Base-by-base conservation (phyloP, 2,888 invertebrate species). In the Leucania comma region DNA sequence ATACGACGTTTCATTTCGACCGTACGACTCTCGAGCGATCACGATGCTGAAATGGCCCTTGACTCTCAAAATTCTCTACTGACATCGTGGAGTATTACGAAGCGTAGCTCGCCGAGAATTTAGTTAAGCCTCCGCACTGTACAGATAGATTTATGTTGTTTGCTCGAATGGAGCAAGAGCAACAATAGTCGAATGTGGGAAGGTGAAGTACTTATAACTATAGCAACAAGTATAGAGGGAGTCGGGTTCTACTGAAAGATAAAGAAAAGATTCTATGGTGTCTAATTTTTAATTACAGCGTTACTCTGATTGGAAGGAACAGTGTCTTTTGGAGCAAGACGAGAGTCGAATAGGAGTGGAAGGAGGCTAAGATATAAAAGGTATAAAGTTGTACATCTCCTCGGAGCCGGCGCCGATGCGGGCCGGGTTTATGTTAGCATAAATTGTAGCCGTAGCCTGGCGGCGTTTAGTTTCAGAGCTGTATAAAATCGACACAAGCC, bases 1-100 rank as follows among this genome's bases (percentile, higher is more conserved):
- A 96, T 95, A 96, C 96, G 96, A 95, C 96, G 96, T 96, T 96
- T 95, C 96, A 96, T 96, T 95, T 95, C 94, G 94, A 94, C 93
- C 95, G 95, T 95, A 94, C 93, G 91, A 93, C 95, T 94, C 95
- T 95, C 93, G 90, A 94, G 94, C 93, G 95, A 95, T 95, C 95
- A 93, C 95, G 94, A 93, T 90, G 94, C 93, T 89, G 93, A 94
- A 95, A 95, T 95, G 94, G 95, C 94, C 95, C 96, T 96, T 94
- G 94, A 95, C 95, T 95, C 95, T 94, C 94, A 91, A 95, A 95
- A 95, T 94, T 95, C 94, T 94, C 93, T 86, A 93, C 94, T 92
- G 93, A 93, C 94, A 92, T 92, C 91, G 92, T 90, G 86, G 91
- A 93, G 93, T 91, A 94, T 93, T 93, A 93, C 92, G 88, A 89